Evolutionary conservation across 2,888 invertebrate genomes (phyloP).

Genomic region (Stomorhina lunata): DNA sequence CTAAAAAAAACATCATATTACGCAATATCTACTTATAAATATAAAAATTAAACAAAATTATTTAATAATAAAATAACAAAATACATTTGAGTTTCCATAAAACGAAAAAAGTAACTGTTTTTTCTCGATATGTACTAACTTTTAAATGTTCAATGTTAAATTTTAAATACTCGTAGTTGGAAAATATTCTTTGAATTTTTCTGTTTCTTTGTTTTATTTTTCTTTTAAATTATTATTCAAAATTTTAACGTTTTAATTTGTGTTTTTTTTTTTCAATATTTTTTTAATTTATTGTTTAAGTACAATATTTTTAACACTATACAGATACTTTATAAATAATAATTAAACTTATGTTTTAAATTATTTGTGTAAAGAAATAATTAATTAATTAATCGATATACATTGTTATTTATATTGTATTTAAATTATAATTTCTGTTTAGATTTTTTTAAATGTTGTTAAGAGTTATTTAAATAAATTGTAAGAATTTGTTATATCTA

Average conservation of each 20-base stretch:
- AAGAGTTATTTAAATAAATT: no score
- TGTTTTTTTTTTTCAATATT: not conserved
- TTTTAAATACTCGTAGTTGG: no score
- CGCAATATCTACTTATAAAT: conserved; percentile 47
- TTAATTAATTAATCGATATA: conserved; percentile 18
- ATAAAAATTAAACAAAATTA: not conserved
- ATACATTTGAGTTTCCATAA: conserved; percentile 9
- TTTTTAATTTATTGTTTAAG: conserved; percentile 19
- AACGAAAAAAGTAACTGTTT: conserved; percentile 45
- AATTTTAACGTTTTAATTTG: conserved; percentile 17
- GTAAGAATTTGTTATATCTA: no score
- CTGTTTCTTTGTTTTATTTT: no score
- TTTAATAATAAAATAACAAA: conserved; percentile 27
- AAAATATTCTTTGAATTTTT: conserved; percentile 12
- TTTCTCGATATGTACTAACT: conserved; percentile 60
- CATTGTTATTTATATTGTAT: conserved; percentile 1
- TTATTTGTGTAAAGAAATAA: not conserved
- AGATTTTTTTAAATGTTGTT: not conserved
- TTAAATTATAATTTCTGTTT: conserved; percentile 15
- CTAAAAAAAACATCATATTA: conserved; percentile 21
- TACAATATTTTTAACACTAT: conserved; percentile 34
- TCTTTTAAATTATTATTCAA: not conserved
- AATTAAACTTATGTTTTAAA: conserved; percentile 5
- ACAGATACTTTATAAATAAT: conserved; percentile 41
- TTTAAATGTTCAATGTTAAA: no score